Evolutionary conservation across 2,113 vertebrate genomes (phyloP), one percentile per base, ranked within the genome.

Genomic region (Antechinus flavipes): DNA sequence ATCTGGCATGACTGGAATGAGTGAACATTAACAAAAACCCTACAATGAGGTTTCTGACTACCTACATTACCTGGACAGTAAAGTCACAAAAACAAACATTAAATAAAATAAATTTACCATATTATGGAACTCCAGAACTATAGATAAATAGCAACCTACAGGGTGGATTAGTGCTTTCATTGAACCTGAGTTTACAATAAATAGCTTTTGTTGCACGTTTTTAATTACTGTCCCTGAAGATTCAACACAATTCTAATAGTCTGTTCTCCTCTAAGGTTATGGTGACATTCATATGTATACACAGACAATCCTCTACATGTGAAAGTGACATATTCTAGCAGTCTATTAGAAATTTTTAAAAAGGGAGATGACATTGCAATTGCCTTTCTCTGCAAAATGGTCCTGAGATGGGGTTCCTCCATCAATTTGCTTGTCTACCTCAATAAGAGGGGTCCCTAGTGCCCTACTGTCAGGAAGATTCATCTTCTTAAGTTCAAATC

Each of bases 71-170:
- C 35, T 91, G 92, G 91, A 92, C 30, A 93, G 92, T 91, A 96
- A 96, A 94, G 89, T 54, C 91, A 94, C 68, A 76, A 96, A 96
- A 95, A 91, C n/a, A 92, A 97, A 95, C 93, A 92, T 90, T 93
- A 94, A 91, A 96, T 91, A 93, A 94, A 90, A 97, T 90, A 89
- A 91, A 90, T 92, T 97, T 94, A 94, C 96, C 96, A 92, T 89
- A 54, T 93, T 91, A 95, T 92, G 96, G 96, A 93, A 97, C 95
- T 94, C 96, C 95, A 92, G 93, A 95, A 58, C 93, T 92, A 68
- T 93, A 96, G 95, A 96, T 93, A 93, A 95, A 96, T 54, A 96
- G 96, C 91, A 93, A 96, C 93, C 96, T 91, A 89, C 94, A 93
- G 90, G 47, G 53, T 90, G 42, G 49, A 89, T 19, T 53, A 42